Percentiles rank a stretch among this genome's conserved stretches.
These are phyloP conservation scores for Eolophus roseicapilla DNA, from an alignment of 2,113 vertebrate genomes.

Conservation along the genomic window DNA sequence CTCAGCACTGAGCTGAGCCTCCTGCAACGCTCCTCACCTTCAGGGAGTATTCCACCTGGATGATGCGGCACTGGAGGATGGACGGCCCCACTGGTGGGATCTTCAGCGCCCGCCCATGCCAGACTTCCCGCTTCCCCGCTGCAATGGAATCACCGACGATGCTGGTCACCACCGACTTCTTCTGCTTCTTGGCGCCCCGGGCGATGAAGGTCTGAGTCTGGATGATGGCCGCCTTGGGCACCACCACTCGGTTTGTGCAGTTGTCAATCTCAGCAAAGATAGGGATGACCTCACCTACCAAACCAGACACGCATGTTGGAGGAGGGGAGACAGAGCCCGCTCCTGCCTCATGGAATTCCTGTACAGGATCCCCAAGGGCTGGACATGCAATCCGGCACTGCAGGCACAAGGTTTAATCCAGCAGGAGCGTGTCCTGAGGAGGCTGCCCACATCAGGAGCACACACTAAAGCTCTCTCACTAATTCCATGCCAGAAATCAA, in stretches of 20 bases:
- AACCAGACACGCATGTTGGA: fast-evolving
- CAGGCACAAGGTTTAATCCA: neutral
- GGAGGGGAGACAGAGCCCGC: neutral
- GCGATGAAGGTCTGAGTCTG: constrained; percentile 96
- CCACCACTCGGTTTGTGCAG: constrained; percentile 80
- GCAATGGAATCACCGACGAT: constrained; percentile 82
- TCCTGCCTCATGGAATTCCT: neutral
- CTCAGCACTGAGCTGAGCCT: fast-evolving
- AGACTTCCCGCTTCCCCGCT: constrained; percentile 79
- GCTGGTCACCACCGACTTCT: constrained; percentile 86
- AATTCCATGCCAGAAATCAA: neutral
- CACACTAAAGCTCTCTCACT: neutral
- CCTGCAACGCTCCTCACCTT: constrained; percentile 74
- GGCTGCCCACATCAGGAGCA: neutral
- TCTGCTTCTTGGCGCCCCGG: constrained; percentile 91
- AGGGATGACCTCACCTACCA: constrained; percentile 90
- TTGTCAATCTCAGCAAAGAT: constrained; percentile 96
- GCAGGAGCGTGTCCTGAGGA: neutral
- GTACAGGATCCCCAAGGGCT: fast-evolving
- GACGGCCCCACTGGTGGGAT: constrained; percentile 93
- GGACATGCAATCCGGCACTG: fast-evolving
- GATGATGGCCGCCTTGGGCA: constrained; percentile 88
- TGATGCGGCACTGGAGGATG: constrained; percentile 91
- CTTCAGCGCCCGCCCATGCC: constrained; percentile 90
- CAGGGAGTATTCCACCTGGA: constrained; percentile 92